Evolutionary conservation across 2,797 vertebrate species (phyloP).

Genomic region (Pangasius larnaudii): DNA sequence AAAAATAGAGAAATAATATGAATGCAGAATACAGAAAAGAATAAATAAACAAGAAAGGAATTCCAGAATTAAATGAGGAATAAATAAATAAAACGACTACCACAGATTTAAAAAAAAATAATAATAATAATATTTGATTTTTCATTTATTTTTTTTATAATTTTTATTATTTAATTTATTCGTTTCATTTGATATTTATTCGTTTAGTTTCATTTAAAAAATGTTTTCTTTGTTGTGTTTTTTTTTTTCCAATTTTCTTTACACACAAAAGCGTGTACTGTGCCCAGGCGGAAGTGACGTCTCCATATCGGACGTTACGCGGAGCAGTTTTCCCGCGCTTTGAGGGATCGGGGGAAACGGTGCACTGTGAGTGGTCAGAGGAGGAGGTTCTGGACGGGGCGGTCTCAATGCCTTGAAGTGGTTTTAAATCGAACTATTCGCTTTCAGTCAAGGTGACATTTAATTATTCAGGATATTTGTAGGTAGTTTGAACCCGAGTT

Average conservation of each 20-base stretch:
- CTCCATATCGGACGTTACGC: slow-evolving; percentile 38
- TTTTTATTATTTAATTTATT: not conserved
- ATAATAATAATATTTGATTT: no score
- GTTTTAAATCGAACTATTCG: not conserved
- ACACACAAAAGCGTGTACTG: not conserved
- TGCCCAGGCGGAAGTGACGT: slow-evolving; percentile 46
- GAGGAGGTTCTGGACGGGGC: not conserved
- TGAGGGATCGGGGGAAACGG: slow-evolving; percentile 26
- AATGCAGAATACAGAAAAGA: not conserved
- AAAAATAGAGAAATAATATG: not conserved
- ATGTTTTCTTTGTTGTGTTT: no score
- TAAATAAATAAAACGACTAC: not conserved
- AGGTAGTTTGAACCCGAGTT: not conserved
- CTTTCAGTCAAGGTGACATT: not conserved
- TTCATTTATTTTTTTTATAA: no score
- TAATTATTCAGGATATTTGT: not conserved
- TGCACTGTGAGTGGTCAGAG: not conserved
- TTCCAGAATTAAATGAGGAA: no score
- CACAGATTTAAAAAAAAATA: no score
- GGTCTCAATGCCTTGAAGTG: not conserved
- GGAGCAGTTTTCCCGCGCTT: slow-evolving; percentile 62
- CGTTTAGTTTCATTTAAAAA: no score
- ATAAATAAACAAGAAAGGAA: not conserved
- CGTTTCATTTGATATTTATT: not conserved
- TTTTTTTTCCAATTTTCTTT: not conserved